Conservation (phyloP, 2,888 invertebrate species). For the Sipha maydis region DNA sequence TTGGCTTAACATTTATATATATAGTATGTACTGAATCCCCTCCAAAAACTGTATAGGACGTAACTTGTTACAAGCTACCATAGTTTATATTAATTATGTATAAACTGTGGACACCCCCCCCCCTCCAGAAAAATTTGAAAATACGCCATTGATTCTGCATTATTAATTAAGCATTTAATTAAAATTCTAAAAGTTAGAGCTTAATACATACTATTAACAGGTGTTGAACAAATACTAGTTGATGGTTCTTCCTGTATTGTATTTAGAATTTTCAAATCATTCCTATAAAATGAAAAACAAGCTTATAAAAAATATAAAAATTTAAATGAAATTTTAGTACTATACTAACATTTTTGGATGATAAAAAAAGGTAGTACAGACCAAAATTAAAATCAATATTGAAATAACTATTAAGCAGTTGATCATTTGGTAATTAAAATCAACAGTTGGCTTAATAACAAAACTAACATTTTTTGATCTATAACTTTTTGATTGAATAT, state of each 20-base stretch:
- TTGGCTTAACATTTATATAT: too few species aligned
- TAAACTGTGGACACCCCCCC: too few species aligned
- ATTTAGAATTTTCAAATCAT: background rate
- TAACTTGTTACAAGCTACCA: too few species aligned
- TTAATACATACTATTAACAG: constrained; percentile 32
- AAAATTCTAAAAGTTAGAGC: background rate
- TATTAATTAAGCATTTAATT: background rate
- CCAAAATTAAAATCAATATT: constrained; percentile 29
- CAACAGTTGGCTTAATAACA: constrained; percentile 42
- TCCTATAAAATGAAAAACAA: constrained; percentile 6
- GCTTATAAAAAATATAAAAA: background rate
- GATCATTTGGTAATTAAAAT: constrained; percentile 54
- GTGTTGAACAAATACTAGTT: constrained; percentile 35
- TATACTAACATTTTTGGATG: constrained; percentile 32
- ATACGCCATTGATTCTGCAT: too few species aligned
- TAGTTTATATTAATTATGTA: too few species aligned
- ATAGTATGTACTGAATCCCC: too few species aligned
- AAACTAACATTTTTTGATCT: constrained; percentile 42
- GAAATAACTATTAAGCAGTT: constrained; percentile 32
- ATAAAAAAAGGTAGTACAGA: constrained; percentile 34
- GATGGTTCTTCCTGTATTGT: constrained; percentile 41
- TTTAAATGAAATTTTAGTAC: background rate
- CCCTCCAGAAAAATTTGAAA: too few species aligned
- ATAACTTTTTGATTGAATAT: constrained; percentile 1
- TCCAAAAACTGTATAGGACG: too few species aligned